Evolutionary conservation across 1,140 invertebrate genomes (phyloP), one percentile per base, ranked within the genome.

Genomic region (Paraescarpia echinospica): DNA sequence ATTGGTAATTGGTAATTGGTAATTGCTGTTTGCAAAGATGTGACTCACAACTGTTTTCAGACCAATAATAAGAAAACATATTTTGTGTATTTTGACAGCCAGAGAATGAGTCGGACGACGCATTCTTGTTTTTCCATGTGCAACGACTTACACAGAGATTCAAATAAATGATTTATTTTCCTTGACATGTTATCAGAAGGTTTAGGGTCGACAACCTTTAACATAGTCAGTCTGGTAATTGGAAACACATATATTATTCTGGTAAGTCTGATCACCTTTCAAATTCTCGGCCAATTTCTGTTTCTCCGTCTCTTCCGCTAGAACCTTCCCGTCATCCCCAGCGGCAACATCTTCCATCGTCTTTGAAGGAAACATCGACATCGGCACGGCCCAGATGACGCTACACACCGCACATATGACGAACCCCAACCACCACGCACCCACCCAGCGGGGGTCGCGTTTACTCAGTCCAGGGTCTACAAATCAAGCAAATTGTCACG

Each of bases 321-420:
- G 18, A 8, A 9, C n/a, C 35, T 59, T 51, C 41, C 34, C 51
- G 18, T 92, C 51, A 31, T 41, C 41, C 91, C 22, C 33, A 18
- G 33, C 14, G 34, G 91, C 34, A 33, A 4, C 27, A 14, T 41
- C 33, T 2, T 41, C 41, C 34, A 33, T 6, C 33, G 48, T 92
- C 33, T 48, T 92, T 31, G 51, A 34, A 5, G 95, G 95, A 92
- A 95, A 95, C 31, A 94, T 94, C 90, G 93, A 93, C 14, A 95
- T 91, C 12, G 95, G 95, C 59, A 95, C 59, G 22, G 94, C 94
- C 31, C 34, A 95, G 97, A 97, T 92, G n/a, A 97, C 96, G 0
- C 97, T 96, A 1, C 97, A 94, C 0, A 96, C 94, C n/a, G 97
- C 97, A 92, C 97, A 96, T 18, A 98, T 96, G 41, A 98, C 92